Percentiles rank a stretch among this genome's conserved stretches.
Conservation (phyloP, 2,797 vertebrate genomes). For the Hapalemur alaotrensis region DNA sequence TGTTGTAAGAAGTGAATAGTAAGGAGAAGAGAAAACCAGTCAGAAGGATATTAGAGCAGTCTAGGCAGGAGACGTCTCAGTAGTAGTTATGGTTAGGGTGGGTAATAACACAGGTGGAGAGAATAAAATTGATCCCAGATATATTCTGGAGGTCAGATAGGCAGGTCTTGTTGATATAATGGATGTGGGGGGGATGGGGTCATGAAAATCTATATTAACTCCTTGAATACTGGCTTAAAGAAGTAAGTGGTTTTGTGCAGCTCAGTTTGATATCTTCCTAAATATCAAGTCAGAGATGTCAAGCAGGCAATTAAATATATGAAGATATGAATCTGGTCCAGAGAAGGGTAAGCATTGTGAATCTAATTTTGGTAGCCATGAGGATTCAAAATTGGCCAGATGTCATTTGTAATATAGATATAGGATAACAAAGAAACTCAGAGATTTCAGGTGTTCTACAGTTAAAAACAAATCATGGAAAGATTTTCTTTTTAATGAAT, state of each 20-base stretch:
- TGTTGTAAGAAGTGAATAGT: background rate
- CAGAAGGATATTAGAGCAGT: background rate
- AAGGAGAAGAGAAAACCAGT: background rate
- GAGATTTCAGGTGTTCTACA: background rate
- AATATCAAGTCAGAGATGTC: background rate
- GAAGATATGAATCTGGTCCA: background rate
- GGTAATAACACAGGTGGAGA: background rate
- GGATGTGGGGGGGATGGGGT: background rate
- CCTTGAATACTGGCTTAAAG: background rate
- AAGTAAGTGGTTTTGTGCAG: background rate
- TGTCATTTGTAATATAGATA: background rate
- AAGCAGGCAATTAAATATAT: background rate
- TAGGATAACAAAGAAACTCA: background rate
- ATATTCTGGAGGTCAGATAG: background rate
- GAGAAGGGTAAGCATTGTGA: background rate
- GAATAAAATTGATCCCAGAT: background rate
- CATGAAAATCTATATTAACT: background rate
- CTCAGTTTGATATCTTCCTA: background rate
- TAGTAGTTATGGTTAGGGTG: background rate
- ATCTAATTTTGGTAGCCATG: background rate
- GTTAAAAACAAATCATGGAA: slow-evolving; percentile 4
- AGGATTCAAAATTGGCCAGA: background rate
- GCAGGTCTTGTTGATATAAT: background rate
- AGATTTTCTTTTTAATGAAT: background rate
- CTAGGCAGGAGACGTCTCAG: background rate